These are phyloP conservation scores for Leiothrix lutea DNA, from an alignment of 2,113 vertebrate species.

Conservation along the genomic window DNA sequence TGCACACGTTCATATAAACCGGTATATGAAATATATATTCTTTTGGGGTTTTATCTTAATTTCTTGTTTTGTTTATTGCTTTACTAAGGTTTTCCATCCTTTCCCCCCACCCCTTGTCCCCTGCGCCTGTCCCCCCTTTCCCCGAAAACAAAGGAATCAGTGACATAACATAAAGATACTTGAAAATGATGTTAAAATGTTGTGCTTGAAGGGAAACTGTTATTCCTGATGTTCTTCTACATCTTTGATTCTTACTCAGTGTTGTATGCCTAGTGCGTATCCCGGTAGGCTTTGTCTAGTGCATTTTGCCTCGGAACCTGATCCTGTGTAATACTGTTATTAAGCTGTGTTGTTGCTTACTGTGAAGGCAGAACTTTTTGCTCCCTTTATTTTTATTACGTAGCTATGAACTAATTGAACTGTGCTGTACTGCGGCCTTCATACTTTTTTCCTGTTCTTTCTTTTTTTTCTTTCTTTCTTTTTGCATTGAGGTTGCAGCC, in stretches of 20 bases:
- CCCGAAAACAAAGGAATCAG: conserved; percentile 37
- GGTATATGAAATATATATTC: conserved; percentile 70
- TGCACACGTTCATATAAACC: conserved; percentile 72
- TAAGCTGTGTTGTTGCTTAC: conserved; percentile 79
- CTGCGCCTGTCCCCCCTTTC: conserved; percentile 11
- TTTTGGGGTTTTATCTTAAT: conserved; percentile 69
- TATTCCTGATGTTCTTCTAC: conserved; percentile 67
- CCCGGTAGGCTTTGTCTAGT: conserved; percentile 72
- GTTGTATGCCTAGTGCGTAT: conserved; percentile 71
- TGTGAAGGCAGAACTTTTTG: conserved; percentile 72
- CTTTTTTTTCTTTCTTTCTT: conserved; percentile 27
- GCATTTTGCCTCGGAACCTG: conserved; percentile 71
- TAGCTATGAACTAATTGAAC: conserved; percentile 69
- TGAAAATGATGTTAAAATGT: conserved; percentile 71
- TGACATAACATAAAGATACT: conserved; percentile 65
- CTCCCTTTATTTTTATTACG: conserved; percentile 70
- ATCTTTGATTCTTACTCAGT: conserved; percentile 71
- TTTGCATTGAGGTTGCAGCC: conserved; percentile 72
- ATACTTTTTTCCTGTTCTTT: conserved; percentile 50
- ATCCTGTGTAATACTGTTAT: conserved; percentile 77
- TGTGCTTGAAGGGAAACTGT: conserved; percentile 65
- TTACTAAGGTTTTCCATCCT: conserved; percentile 65
- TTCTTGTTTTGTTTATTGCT: conserved; percentile 68
- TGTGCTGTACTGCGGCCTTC: conserved; percentile 67
- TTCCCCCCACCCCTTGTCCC: conserved; percentile 36